A percentile compares a stretch with the other conserved stretches of the same genome.
Conservation (phyloP, 2,888 invertebrate species). For the Hirtodrosophila confusa region DNA sequence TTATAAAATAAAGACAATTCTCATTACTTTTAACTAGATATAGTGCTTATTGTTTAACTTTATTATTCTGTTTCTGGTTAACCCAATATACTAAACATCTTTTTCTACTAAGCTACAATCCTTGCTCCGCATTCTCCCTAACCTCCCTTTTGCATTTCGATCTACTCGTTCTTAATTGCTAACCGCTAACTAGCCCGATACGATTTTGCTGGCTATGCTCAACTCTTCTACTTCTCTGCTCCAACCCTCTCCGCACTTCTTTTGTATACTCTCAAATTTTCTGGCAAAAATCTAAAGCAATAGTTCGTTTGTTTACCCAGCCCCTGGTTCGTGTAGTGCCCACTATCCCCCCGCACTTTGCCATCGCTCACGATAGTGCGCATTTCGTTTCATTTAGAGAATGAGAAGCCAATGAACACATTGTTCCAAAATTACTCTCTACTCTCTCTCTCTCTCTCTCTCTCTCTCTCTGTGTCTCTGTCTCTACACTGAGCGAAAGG, state of each 20-base stretch:
- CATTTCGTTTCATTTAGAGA: slow-evolving; percentile 53
- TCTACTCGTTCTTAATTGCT: neutral
- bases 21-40: slow-evolving; percentile 20
- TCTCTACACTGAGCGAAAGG: slow-evolving; percentile 17
- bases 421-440: slow-evolving; percentile 46
- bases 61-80: slow-evolving; percentile 15
- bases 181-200: slow-evolving; percentile 7
- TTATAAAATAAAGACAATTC: neutral
- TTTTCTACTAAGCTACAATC: slow-evolving; percentile 8
- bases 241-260: slow-evolving; percentile 5
- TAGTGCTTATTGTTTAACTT: slow-evolving; percentile 25
- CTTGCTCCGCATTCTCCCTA: neutral
- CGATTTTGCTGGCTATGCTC: slow-evolving; percentile 18
- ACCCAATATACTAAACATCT: slow-evolving; percentile 5
- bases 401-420: slow-evolving; percentile 69
- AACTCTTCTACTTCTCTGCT: slow-evolving; percentile 8
- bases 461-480: slow-evolving; percentile 1
- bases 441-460: neutral
- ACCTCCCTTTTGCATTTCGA: slow-evolving; percentile 1
- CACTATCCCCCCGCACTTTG: neutral
- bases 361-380: slow-evolving; percentile 60
- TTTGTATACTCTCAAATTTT: neutral
- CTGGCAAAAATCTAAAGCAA: slow-evolving; percentile 14
- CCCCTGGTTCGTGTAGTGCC: slow-evolving; percentile 14
- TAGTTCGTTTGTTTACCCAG: slow-evolving; percentile 64